These are phyloP conservation scores for Sinocyclocheilus anshuiensis DNA, from an alignment of 2,113 vertebrate species.

Conservation along the genomic window DNA sequence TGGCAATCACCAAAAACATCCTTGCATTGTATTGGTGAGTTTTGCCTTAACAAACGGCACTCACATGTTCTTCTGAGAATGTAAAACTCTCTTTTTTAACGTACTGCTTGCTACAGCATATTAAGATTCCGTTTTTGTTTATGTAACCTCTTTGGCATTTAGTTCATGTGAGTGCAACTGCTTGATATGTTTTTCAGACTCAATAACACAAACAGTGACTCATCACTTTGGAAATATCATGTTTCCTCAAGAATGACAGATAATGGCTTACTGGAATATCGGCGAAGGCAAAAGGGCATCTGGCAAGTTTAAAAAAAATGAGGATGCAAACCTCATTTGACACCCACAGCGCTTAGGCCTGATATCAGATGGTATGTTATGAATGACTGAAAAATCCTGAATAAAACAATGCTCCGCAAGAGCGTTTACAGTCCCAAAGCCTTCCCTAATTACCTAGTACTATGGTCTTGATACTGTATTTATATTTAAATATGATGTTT, in stretches of 20 bases:
- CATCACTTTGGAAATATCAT: conserved; percentile 23
- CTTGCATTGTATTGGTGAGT: not conserved
- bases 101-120: not conserved
- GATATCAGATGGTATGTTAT: not conserved
- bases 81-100: not conserved
- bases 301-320: not conserved
- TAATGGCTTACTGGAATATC: conserved; percentile 45
- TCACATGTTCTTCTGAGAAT: not conserved
- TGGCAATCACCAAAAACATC: not conserved
- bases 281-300: conserved; percentile 19
- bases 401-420: not conserved
- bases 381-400: not conserved
- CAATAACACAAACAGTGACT: conserved; percentile 45
- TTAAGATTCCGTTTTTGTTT: conserved; percentile 2
- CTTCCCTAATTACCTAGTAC: not conserved
- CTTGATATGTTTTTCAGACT: conserved; percentile 36
- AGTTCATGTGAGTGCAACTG: conserved; percentile 13
- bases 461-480: too few species aligned
- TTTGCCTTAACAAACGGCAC: not conserved
- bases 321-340: not conserved
- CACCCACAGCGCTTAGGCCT: not conserved
- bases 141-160: conserved; percentile 15
- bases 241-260: conserved; percentile 43
- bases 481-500: too few species aligned
- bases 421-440: not conserved